Evolutionary conservation across 2,113 vertebrate genomes (phyloP), one percentile per base, ranked within the genome.

Genomic region (Pavo muticus): DNA sequence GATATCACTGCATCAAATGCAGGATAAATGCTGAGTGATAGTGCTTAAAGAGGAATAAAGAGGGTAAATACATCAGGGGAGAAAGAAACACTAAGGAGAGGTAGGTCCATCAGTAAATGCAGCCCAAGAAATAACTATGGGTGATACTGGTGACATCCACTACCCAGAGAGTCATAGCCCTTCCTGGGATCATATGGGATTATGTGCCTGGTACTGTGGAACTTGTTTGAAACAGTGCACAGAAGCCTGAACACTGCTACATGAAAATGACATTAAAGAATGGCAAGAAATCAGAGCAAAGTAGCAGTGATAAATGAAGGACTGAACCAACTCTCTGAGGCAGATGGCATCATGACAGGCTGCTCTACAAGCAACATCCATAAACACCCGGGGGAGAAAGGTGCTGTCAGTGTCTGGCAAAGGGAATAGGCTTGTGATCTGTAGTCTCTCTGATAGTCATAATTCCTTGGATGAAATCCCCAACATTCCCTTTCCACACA

Each of bases 401-500:
- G 84, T 96, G 95, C 78, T 95, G 94, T 92, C 91, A 95, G 81
- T 87, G 84, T 84, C 84, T 94, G 81, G 54, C 83, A 86, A 93
- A 85, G 5, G 52, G 71, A 94, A 67, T 4, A 90, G 65, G 84
- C 75, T 79, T 84, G 91, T 91, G 90, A 95, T 80, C 82, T 86
- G 27, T 72, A 91, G 91, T 71, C 27, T 87, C 65, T 88, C 60
- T 83, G 81, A 91, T 8, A 92, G 77, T 37, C 57, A 21, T 45
- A 83, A 90, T 90, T 77, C 87, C 72, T 83, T 14, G 35, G 47
- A 90, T 85, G 69, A 88, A 93, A 90, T 57, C 91, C 42, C 69
- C 56, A 85, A 85, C 78, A 80, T 84, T 88, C n/a, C 84, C 59
- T 69, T 87, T 82, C 74, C 68, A 54, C 82, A 74, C 0, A 0